Base-by-base conservation (phyloP, 64 coral and sea anemone species). In the Montipora efflorescens region DNA sequence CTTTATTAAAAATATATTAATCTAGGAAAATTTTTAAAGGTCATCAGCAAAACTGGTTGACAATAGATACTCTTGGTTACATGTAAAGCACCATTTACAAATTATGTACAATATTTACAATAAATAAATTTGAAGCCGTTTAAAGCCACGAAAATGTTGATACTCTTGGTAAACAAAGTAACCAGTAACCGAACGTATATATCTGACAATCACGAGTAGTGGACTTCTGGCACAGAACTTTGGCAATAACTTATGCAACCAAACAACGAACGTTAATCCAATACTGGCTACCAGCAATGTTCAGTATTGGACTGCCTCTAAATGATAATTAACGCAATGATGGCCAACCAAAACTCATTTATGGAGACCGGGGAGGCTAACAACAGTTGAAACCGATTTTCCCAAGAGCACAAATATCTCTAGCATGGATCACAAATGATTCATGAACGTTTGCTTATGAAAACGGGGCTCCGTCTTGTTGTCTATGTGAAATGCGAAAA, bases 1-100 rank as follows among this genome's bases (percentile, higher is more conserved):
- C 82, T 86, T 86, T 86, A 86, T 86, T 86, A 86, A 86, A 86
- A 86, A 86, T 86, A 86, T 86, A 86, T 86, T 86, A 86, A 86
- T 86, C 82, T 86, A 86, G 47, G 82, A 86, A 86, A 86, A 86
- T 71, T 68, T 57, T 84, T 86, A 86, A 71, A 86, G 71, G 82
- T 86, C 82, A 86, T 48, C 66, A 86, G 82, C 82, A 72, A 72
- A 84, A 86, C 82, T 86, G 82, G 59, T 70, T 48, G 82, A 86
- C 82, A 71, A 86, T 86, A 86, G 82, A 86, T 86, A 86, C 66
- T 86, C 81, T 84, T 47, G 81, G 81, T 72, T 86, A 86, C 14
- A 86, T 47, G 82, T 86, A 86, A 86, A 86, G 82, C 82, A 86
- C 23, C 45, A 86, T 86, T 86, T 86, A 86, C 82, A 86, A 86